Base-by-base conservation (phyloP, 2,797 vertebrate genomes). In the Rhabdophis nuchalis region DNA sequence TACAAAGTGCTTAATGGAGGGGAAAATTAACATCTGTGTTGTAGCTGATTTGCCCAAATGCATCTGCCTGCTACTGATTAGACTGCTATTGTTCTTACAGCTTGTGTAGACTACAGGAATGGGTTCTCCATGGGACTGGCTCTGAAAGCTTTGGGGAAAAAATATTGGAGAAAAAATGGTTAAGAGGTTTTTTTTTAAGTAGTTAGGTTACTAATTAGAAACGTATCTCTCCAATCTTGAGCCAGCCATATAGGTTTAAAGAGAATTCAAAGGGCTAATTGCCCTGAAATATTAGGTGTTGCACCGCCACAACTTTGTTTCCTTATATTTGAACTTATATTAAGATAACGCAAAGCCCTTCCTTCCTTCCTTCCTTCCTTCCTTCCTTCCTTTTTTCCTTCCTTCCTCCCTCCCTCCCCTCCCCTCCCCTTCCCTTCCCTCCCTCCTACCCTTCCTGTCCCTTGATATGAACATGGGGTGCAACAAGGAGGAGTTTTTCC, bases 1-100 rank as follows among this genome's bases (percentile, higher is more conserved):
- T 61, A 52, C 68, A 87, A 93, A 93, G 89, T 82, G 92, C 53
- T 93, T 93, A 93, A 93, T 93, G 86, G 92, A 93, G 92, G 86
- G 68, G 86, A 85, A 93, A 93, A 93, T 93, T 93, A 93, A 85
- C 92, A 93, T 91, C 86, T 88, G 89, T 64, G 92, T 93, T 88
- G 89, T 29, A 56, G 86, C 92, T 93, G 68, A 93, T 91, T 61
- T 85, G 57, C 68, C 60, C 57, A 93, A 85, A 93, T 32, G 89
- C 89, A 91, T 72, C 86, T 91, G 57, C 68, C 86, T 58, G 29
- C 56, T 91, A 52, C 29, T 57, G 85, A 87, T 87, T 86, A 41
- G 89, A 64, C 50, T 85, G 53, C 46, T 52, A 14, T 54, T 56
- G 89, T 46, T 82, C 8, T 88, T 90, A 36, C 41, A 13, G 87